Base-by-base conservation (phyloP, 2,113 vertebrate species). In the Seriola quinqueradiata region DNA sequence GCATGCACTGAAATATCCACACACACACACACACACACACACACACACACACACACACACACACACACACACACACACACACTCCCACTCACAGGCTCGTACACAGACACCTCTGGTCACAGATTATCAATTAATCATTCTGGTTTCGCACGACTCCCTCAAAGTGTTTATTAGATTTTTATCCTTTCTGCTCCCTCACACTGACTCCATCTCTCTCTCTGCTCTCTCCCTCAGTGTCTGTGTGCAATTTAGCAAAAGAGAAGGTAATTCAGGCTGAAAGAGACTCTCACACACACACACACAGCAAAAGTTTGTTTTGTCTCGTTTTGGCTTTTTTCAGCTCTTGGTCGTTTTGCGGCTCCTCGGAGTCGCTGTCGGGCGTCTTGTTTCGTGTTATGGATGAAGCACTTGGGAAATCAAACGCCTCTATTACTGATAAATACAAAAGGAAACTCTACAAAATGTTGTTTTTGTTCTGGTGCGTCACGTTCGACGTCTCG, bases 71-170 rank as follows among this genome's bases (percentile, higher is more conserved):
- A n/a, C n/a, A n/a, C 44, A 14, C 44, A 46, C 44, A 46, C 14
- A 4, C 75, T 46, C 55, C 67, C 80, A 66, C 74, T 8, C 60
- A 79, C 79, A 72, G 12, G 72, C 65, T 19, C 44, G 0, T 11
- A 68, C 58, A 52, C 55, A 64, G 13, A 75, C 69, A 55, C 70
- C 44, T 75, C 32, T 34, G 54, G 44, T 69, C 84, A 55, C 50
- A 1, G 32, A 76, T 61, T 28, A 65, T 87, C 77, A 84, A 59
- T 84, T 71, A 69, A 80, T 87, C 72, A 84, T 71, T 77, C 28
- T 70, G 28, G 2, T 59, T 86, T 77, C 32, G 50, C 81, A 77
- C 71, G 14, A 68, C 71, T 86, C 55, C 63, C 55, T 79, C 61
- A 12, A 38, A 70, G 52, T 76, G 66, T 70, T 77, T 44, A 59